Evolutionary conservation across 2,888 invertebrate species (phyloP).

Genomic region (Parnassius glacialis): DNA sequence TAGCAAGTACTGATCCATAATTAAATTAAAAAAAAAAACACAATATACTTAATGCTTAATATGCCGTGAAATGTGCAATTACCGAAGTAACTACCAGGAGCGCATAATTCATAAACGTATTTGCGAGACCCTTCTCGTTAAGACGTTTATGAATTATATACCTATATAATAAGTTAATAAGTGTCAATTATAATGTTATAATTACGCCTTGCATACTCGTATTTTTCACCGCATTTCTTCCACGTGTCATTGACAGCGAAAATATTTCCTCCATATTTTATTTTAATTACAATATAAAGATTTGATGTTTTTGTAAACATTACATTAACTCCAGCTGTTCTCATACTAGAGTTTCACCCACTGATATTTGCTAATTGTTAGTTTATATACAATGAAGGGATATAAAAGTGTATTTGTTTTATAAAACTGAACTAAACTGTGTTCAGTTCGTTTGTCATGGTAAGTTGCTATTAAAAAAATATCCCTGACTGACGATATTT

Average conservation of each 20-base stretch:
- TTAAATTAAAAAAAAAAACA: background rate
- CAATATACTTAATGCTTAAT: background rate
- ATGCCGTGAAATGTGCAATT: conserved; percentile 18
- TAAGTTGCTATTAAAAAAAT: no score
- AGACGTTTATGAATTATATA: no score
- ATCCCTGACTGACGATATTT: no score
- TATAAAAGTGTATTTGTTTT: no score
- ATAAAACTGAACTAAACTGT: no score
- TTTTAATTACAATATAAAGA: conserved; percentile 11
- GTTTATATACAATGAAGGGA: no score
- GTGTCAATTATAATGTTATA: conserved; percentile 21
- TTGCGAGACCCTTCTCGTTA: no score
- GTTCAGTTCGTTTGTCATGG: no score
- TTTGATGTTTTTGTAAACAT: conserved; percentile 2
- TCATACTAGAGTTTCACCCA: no score
- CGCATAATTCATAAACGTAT: conserved; percentile 13
- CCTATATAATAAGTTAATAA: conserved; percentile 22
- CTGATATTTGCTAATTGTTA: no score
- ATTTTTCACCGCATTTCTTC: conserved; percentile 26
- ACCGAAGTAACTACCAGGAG: conserved; percentile 10
- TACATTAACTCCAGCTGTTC: conserved; percentile 5
- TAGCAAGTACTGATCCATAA: no score
- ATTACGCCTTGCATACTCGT: conserved; percentile 11
- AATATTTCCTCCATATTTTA: conserved; percentile 22
- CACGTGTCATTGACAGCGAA: conserved; percentile 29